Percentiles rank a stretch among this genome's conserved stretches.
Conservation (phyloP, 2,113 vertebrate species). For the Clarias gariepinus region DNA sequence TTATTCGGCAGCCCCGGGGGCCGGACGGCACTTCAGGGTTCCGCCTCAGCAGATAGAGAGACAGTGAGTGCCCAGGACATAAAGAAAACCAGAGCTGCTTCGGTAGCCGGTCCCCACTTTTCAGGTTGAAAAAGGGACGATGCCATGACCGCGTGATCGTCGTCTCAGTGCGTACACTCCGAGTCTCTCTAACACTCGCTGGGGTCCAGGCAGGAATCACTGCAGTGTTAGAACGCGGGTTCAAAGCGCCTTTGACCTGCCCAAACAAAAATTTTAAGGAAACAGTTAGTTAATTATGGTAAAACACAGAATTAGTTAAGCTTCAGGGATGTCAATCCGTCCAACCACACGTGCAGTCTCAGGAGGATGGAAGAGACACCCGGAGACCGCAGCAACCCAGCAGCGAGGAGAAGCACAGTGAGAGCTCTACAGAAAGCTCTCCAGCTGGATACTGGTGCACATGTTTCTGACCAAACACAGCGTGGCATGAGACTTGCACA, state of each 20-base stretch:
- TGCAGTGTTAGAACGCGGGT: not conserved
- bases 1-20: conserved; percentile 89
- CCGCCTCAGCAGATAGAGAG: conserved; percentile 89
- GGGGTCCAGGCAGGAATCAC: not conserved
- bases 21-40: conserved; percentile 94
- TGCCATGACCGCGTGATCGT: not conserved
- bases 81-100: not conserved
- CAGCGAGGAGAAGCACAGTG: too few relatives aligned
- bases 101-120: not conserved
- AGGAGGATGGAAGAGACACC: too few relatives aligned
- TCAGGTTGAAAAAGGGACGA: not conserved
- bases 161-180: conserved; percentile 4
- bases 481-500: too few relatives aligned
- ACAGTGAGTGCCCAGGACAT: conserved; percentile 25
- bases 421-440: too few relatives aligned
- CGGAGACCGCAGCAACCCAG: too few relatives aligned
- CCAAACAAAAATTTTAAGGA: too few relatives aligned
- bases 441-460: too few relatives aligned
- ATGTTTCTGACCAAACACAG: too few relatives aligned
- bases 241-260: not conserved
- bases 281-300: too few relatives aligned
- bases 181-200: not conserved
- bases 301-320: too few relatives aligned
- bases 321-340: too few relatives aligned
- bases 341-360: too few relatives aligned